Base-by-base conservation (phyloP, 2,797 vertebrate genomes). In the Esox masquinongy region DNA sequence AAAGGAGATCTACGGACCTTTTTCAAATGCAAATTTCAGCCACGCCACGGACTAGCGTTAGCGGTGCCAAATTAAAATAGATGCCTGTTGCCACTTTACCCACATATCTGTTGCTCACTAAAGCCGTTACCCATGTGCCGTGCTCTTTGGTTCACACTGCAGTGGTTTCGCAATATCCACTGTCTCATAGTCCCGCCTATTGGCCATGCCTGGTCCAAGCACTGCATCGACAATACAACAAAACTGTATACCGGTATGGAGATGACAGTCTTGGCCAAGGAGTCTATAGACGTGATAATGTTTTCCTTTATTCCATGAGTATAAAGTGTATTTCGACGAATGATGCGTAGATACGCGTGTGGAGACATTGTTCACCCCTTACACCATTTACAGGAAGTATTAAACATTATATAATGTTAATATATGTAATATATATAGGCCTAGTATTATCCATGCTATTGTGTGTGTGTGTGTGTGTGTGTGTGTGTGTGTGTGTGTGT, bases 141-240 rank as follows among this genome's bases (percentile, higher is more conserved):
- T 88, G 88, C 80, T 86, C 72, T 74, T 31, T 74, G 2, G 11
- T 79, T 29, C 59, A 64, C 24, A 49, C 36, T 66, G 72, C 72
- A 31, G 61, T 74, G 43, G 49, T 36, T 69, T 74, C 22, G 49
- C 15, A 69, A 29, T 39, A 43, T 73, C 9, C 1, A 56, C 50
- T 36, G 17, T 43, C 49, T 78, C 78, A 83, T 86, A 88, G 87
- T 88, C 84, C 89, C 89, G 90, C 91, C 91, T 90, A 75, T 84
- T 75, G 89, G 67, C 22, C n/a, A 87, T 66, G 74, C 61, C 81
- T 84, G 79, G 47, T 85, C 67, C 80, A 6, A 36, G 6, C 49
- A 1, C 75, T 17, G n/a, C 79, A 53, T 73, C 50, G 3, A 24
- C 19, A 80, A 26, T 63, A 53, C 1, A 0, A 7, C 16, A 61